Evolutionary conservation across 2,888 invertebrate species (phyloP), one percentile per base, ranked within the genome.

Genomic region (Dolomedes plantarius): DNA sequence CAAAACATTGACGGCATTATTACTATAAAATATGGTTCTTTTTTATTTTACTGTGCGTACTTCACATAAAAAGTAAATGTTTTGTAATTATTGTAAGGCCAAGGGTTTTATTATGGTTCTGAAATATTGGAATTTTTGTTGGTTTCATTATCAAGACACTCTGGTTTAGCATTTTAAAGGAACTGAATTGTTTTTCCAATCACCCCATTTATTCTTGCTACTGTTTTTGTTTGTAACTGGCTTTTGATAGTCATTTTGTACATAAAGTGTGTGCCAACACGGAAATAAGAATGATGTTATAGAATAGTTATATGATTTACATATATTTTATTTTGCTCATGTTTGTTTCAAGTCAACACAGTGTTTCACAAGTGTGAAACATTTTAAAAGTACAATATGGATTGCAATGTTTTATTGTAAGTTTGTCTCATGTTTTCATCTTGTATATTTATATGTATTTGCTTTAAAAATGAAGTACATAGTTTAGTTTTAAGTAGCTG

Each of bases 241-340:
- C 23, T 56, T 56, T 2, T 16, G 5, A 56, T 56, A 56, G 23
- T 56, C 56, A 56, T 56, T 56, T 56, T 56, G 56, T 56, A 56
- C 11, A 56, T 56, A 56, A 6, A 23, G 5, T 56, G 56, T 56
- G 56, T 56, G 56, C 56, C 56, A 56, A 56, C 23, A 23, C 56
- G 19, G 1, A 16, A 23, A 56, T 23, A 56, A 23, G 11, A 56
- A 23, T 23, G 23, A 23, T 56, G 56, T 46, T 46, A 56, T 56
- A 16, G 23, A 5, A 19, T 23, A 56, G 19, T 3, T n/a, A 6
- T 3, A 56, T 16, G 23, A 23, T 23, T 56, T 16, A 23, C 23
- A 23, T 56, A 56, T 56, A 56, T 19, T 56, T 56, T 16, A 46
- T 46, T 56, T 56, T 56, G 56, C 56, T 56, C 56, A 56, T 56